phyloP scores from a whole-genome alignment of 2,888 invertebrate genomes.

The Eurytoma adleriae region DNA sequence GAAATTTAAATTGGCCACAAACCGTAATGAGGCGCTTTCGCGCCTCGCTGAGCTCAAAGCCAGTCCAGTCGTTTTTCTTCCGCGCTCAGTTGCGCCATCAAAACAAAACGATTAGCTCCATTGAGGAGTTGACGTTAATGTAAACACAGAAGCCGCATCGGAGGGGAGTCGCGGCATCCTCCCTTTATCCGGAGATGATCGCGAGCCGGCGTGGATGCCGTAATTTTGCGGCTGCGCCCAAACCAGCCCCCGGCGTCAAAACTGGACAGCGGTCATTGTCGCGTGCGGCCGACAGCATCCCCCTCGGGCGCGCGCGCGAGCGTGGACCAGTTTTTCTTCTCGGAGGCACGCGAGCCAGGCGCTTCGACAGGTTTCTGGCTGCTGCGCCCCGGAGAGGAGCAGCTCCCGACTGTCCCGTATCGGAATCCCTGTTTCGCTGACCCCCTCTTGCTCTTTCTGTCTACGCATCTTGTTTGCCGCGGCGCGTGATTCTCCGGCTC shows the following conservation, averaged over 20 bases:
- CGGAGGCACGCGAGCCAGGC: slow-evolving; percentile 56
- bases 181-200: slow-evolving; percentile 11
- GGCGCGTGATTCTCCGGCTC: neutral
- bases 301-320: slow-evolving; percentile 51
- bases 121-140: slow-evolving; percentile 32
- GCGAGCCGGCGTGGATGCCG: neutral
- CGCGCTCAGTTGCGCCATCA: slow-evolving; percentile 34
- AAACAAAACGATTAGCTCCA: slow-evolving; percentile 52
- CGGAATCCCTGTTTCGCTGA: slow-evolving; percentile 44
- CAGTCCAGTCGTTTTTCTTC: slow-evolving; percentile 54
- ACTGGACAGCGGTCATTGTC: slow-evolving; percentile 70
- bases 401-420: slow-evolving; percentile 39
- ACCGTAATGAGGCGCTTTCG: slow-evolving; percentile 15
- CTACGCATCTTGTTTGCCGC: neutral
- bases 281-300: slow-evolving; percentile 66
- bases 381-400: neutral
- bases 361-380: slow-evolving; percentile 68
- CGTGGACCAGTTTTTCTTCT: slow-evolving; percentile 70
- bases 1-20: slow-evolving; percentile 21
- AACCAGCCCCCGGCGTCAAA: slow-evolving; percentile 56
- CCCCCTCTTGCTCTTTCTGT: slow-evolving; percentile 11
- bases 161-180: slow-evolving; percentile 45
- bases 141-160: slow-evolving; percentile 29
- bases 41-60: slow-evolving; percentile 56
- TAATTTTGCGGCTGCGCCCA: slow-evolving; percentile 67